Conservation (phyloP, 2,888 invertebrate species). For the Deilephila elpenor region DNA sequence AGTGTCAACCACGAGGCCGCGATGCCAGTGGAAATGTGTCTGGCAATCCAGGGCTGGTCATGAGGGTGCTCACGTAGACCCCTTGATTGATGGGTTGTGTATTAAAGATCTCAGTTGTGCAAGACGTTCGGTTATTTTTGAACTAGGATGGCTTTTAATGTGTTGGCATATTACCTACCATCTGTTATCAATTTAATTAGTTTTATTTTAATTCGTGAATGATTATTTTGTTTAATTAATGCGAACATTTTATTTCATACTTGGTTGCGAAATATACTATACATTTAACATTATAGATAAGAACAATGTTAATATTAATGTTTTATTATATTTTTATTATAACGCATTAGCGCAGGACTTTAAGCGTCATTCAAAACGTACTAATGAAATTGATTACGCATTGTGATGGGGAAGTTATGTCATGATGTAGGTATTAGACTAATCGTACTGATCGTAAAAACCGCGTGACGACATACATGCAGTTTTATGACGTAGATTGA, state of each 20-base stretch:
- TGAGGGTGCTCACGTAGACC: background rate
- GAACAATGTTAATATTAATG: no score
- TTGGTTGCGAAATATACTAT: no score
- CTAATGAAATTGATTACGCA: no score
- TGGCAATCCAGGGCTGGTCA: constrained; percentile 3
- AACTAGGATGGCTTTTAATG: background rate
- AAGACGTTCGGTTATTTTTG: background rate
- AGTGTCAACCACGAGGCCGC: constrained; percentile 66
- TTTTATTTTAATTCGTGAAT: no score
- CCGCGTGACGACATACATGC: background rate
- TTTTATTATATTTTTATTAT: no score
- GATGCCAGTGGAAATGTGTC: constrained; percentile 8
- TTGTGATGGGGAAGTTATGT: background rate
- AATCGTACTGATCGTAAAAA: background rate
- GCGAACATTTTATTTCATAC: no score
- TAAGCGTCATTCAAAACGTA: no score
- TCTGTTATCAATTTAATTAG: no score
- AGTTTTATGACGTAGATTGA: background rate
- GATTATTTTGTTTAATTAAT: no score
- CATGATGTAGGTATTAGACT: background rate
- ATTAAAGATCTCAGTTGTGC: background rate
- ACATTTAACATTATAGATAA: no score
- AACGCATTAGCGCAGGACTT: no score
- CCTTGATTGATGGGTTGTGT: background rate
- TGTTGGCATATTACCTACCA: no score